Conservation (phyloP, 1,140 invertebrate genomes). For the Hycleus phaleratus region DNA sequence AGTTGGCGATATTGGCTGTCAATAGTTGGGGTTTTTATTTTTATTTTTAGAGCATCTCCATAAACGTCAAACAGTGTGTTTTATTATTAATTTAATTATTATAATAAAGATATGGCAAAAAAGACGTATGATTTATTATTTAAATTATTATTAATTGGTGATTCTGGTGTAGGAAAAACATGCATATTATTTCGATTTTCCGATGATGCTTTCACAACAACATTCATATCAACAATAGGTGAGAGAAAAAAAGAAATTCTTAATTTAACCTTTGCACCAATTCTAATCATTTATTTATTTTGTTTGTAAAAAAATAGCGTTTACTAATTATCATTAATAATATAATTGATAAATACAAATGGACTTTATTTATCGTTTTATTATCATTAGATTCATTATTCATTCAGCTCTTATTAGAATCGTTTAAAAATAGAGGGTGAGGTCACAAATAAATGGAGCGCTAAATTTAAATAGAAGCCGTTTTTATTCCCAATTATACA, state of each 20-base stretch:
- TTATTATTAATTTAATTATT: constrained; percentile 8
- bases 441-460: constrained; percentile 17
- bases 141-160: constrained; percentile 94
- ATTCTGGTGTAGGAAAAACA: constrained; percentile 97
- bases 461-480: constrained; percentile 17
- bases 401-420: background rate
- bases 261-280: constrained; percentile 33
- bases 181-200: constrained; percentile 97
- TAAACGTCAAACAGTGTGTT: constrained; percentile 13
- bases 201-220: constrained; percentile 96
- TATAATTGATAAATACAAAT: background rate
- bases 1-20: background rate
- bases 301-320: background rate
- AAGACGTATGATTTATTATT: constrained; percentile 98
- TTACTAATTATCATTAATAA: background rate
- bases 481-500: too few species aligned
- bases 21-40: constrained; percentile 1
- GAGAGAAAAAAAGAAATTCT: constrained; percentile 38
- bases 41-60: constrained; percentile 3
- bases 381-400: too few species aligned
- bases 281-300: too few species aligned
- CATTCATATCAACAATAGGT: constrained; percentile 98
- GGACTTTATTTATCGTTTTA: background rate
- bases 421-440: constrained; percentile 30
- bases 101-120: constrained; percentile 65